These are phyloP conservation scores for Selenia dentaria DNA, from an alignment of 2,888 invertebrate genomes.

Conservation along the genomic window DNA sequence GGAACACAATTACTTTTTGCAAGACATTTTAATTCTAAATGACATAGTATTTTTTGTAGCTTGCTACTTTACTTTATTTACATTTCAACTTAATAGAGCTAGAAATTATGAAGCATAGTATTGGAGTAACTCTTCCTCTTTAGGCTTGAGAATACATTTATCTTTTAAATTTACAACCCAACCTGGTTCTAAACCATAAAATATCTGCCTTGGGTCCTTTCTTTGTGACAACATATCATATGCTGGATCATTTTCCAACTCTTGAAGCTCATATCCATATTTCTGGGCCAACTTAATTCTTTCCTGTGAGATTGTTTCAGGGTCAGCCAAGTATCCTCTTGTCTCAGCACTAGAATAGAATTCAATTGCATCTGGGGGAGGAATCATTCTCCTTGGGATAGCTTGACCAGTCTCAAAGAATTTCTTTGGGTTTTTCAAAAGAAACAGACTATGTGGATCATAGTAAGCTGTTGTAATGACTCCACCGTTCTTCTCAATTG, in stretches of 20 bases:
- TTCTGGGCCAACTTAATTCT: constrained; percentile 93
- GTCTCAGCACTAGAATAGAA: constrained; percentile 94
- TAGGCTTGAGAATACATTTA: constrained; percentile 94
- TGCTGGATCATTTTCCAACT: constrained; percentile 89
- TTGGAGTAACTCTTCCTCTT: constrained; percentile 86
- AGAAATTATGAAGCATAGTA: constrained; percentile 85
- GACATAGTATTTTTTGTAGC: no score
- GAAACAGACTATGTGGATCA: constrained; percentile 91
- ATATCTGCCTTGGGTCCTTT: constrained; percentile 98
- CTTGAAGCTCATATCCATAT: constrained; percentile 95
- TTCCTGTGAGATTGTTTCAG: constrained; percentile 92
- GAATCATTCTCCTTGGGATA: constrained; percentile 95
- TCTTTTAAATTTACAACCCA: constrained; percentile 97
- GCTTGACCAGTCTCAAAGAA: constrained; percentile 95
- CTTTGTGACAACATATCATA: constrained; percentile 89
- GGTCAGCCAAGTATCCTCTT: constrained; percentile 98
- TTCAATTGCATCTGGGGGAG: constrained; percentile 95
- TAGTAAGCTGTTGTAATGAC: constrained; percentile 97
- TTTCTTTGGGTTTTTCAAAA: constrained; percentile 89
- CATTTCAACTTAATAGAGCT: no score
- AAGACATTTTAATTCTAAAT: no score
- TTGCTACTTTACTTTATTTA: no score
- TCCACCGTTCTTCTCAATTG: constrained; percentile 97
- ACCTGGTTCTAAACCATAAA: constrained; percentile 96
- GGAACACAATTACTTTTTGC: no score